Conservation (phyloP, 2,797 vertebrate genomes). For the Notolepis coatsorum region DNA sequence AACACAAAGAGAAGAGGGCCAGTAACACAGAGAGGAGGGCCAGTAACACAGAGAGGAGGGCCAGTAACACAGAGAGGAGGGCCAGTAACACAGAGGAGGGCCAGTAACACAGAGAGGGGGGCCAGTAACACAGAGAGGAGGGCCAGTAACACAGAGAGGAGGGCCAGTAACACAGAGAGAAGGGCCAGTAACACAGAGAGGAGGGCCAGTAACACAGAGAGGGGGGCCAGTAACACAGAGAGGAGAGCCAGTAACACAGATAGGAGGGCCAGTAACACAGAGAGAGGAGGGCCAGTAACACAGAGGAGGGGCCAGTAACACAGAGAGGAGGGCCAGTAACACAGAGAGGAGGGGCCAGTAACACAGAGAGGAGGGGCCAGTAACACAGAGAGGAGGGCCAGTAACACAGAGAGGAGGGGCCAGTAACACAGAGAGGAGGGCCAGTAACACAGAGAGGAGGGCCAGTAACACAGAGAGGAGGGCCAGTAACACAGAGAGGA, state of each 20-base stretch:
- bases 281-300: slow-evolving; percentile 23
- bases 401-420: slow-evolving; percentile 36
- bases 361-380: slow-evolving; percentile 31
- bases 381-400: slow-evolving; percentile 33
- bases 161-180: slow-evolving; percentile 22
- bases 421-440: slow-evolving; percentile 33
- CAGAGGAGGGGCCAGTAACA: slow-evolving; percentile 34
- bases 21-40: slow-evolving; percentile 35
- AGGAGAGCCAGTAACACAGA: too few species aligned
- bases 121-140: too few species aligned
- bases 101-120: slow-evolving; percentile 22
- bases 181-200: slow-evolving; percentile 34
- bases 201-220: slow-evolving; percentile 32
- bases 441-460: slow-evolving; percentile 34
- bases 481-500: slow-evolving; percentile 34
- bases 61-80: slow-evolving; percentile 34
- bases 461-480: slow-evolving; percentile 34
- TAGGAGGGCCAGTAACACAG: slow-evolving; percentile 38
- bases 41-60: slow-evolving; percentile 33
- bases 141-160: slow-evolving; percentile 34
- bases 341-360: slow-evolving; percentile 27
- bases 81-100: slow-evolving; percentile 33
- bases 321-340: slow-evolving; percentile 33
- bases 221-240: slow-evolving; percentile 20
- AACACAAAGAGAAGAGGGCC: slow-evolving; percentile 21